phyloP scores from a whole-genome alignment of 2,113 vertebrate species.

The Bos indicus region DNA sequence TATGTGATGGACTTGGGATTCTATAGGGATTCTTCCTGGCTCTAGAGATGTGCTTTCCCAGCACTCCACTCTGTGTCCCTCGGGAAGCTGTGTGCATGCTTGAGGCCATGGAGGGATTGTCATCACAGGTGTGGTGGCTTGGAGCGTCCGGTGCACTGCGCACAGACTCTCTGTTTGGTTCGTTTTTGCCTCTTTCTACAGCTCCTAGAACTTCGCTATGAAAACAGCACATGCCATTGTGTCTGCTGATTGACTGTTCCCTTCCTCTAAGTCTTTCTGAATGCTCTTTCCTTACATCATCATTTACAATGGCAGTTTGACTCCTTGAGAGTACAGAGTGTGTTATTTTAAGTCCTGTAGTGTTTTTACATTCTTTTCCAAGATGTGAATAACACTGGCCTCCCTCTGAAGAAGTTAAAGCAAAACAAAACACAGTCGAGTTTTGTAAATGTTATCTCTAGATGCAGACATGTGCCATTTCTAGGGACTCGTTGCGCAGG shows the following conservation, averaged over 20 bases:
- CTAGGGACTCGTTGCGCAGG: background rate
- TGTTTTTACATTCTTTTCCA: background rate
- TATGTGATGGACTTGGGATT: background rate
- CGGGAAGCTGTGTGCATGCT: background rate
- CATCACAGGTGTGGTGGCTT: background rate
- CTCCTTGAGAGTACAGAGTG: background rate
- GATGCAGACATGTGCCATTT: background rate
- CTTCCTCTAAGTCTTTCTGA: background rate
- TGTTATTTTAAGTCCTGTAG: background rate
- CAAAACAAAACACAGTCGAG: conserved; percentile 23
- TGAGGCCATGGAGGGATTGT: background rate
- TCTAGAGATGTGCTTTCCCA: background rate
- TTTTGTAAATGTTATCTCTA: background rate
- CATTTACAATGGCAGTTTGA: background rate
- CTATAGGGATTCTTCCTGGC: background rate
- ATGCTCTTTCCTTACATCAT: background rate
- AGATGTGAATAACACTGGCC: background rate
- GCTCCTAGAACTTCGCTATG: background rate
- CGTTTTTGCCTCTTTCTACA: background rate
- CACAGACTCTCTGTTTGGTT: background rate
- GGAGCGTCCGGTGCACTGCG: background rate
- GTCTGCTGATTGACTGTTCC: background rate
- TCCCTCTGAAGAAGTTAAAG: background rate
- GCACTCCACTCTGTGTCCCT: background rate
- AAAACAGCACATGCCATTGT: background rate